Base-by-base conservation (phyloP, 2,797 vertebrate species). In the Tympanoctomys barrerae region DNA sequence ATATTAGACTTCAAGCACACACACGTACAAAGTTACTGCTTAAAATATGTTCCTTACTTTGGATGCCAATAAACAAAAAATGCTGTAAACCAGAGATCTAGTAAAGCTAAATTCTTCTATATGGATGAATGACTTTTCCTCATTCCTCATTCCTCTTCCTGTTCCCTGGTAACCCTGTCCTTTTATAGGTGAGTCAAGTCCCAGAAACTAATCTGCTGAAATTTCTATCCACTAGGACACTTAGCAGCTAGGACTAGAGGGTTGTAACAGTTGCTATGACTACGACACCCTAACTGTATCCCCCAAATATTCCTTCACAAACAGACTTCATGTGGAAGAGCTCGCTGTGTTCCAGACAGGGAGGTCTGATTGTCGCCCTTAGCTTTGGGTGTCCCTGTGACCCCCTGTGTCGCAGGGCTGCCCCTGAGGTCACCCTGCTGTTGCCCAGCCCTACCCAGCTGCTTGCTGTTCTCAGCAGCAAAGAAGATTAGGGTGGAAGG, bases 1-100 rank as follows among this genome's bases (percentile, higher is more conserved):
- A 39, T 49, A 46, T 70, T 80, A 70, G 42, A 62, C 61, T 87
- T 92, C 46, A 54, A 59, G 36, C 49, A 81, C 19, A 82, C 10
- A 82, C 22, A 6, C 26, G 11, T 49, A 62, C 26, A 61, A 88
- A 49, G 28, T 78, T 62, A 21, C 83, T 85, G n/a, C n/a, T 36
- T 87, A 83, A 94, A 80, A 82, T 64, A 11, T 33, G 59, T n/a
- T 62, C 11, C 77, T 83, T 49, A 42, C 24, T 90, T 92, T 81
- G 8, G 3, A 9, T 85, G 22, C 62, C 87, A 75, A 52, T 75
- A 2, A 52, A n/a, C 59, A 91, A 88, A 89, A 89, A 90, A 36
- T 14, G 64, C 12, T 79, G 46, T n/a, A 49, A 79, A 70, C 31
- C 39, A 91, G 64, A 33, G 42, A 96, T 54, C 33, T 89, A 83